These are phyloP conservation scores for Eudyptes chrysolophus DNA, from an alignment of 2,113 vertebrate genomes.

Conservation along the genomic window DNA sequence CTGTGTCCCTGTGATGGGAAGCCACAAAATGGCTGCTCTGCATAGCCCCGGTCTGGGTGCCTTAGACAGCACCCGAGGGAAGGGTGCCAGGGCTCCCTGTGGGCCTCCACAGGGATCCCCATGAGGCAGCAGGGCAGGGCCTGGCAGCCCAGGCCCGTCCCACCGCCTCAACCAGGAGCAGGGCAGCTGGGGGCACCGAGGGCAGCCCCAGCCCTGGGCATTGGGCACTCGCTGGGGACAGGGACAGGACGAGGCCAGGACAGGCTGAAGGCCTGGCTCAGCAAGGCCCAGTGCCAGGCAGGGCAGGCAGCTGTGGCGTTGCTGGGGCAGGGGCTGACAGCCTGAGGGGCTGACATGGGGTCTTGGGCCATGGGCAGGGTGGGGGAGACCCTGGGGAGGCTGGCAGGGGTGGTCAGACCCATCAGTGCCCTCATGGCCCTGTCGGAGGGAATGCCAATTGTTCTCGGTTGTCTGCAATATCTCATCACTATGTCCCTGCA, in stretches of 20 bases:
- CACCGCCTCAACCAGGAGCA: neutral
- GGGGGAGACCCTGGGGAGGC: neutral
- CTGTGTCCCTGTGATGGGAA: neutral
- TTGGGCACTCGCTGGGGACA: fast-evolving
- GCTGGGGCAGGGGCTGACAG: fast-evolving
- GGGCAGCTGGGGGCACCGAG: neutral
- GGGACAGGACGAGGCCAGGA: too few relatives aligned
- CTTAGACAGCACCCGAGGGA: neutral
- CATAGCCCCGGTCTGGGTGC: too few relatives aligned
- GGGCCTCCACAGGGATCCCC: neutral
- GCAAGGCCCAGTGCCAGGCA: neutral
- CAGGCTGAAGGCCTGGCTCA: fast-evolving
- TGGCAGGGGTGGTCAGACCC: neutral
- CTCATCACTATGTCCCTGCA: neutral
- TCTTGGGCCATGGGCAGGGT: neutral
- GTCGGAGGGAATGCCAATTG: neutral
- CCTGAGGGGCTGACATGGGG: fast-evolving
- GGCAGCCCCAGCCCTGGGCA: neutral
- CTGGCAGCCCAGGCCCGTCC: fast-evolving
- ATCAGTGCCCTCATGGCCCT: neutral
- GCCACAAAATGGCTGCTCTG: neutral
- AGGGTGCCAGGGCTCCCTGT: neutral
- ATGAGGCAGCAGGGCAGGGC: neutral
- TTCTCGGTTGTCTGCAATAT: neutral
- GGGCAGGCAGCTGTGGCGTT: neutral